A percentile compares a stretch with the other conserved stretches of the same genome.
Evolutionary conservation across 2,797 vertebrate species (phyloP).

Genomic region (Poecile montanus): DNA sequence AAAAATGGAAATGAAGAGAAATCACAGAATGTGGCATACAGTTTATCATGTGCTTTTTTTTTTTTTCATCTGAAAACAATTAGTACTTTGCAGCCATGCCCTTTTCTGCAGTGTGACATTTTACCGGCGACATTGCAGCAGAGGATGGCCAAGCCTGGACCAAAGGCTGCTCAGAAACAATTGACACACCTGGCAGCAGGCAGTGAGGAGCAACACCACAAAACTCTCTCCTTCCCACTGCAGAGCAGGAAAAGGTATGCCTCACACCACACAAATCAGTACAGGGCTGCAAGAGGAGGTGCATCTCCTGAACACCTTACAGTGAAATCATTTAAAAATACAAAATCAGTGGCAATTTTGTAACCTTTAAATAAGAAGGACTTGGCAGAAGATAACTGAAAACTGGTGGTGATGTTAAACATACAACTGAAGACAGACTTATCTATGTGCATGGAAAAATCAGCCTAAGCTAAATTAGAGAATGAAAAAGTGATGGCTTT

Average conservation of each 20-base stretch:
- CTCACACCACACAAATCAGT: not conserved
- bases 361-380: slow-evolving; percentile 12
- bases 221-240: not conserved
- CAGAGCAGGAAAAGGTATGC: not conserved
- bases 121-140: not conserved
- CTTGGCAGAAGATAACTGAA: not conserved
- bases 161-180: not conserved
- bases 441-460: not conserved
- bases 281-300: not conserved
- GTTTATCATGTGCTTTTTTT: not conserved
- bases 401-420: not conserved
- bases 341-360: not conserved
- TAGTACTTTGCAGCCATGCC: not conserved
- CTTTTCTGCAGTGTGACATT: not conserved
- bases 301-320: not conserved
- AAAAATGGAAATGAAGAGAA: not conserved
- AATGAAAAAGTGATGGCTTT: not conserved
- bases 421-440: not conserved
- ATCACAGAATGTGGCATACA: not conserved
- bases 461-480: not conserved
- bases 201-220: not conserved
- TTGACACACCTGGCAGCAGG: not conserved
- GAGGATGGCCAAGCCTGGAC: not conserved
- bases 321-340: not conserved
- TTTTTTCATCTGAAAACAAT: not conserved